Evolutionary conservation across 2,797 vertebrate genomes (phyloP).

Genomic region (Myioborus miniatus): DNA sequence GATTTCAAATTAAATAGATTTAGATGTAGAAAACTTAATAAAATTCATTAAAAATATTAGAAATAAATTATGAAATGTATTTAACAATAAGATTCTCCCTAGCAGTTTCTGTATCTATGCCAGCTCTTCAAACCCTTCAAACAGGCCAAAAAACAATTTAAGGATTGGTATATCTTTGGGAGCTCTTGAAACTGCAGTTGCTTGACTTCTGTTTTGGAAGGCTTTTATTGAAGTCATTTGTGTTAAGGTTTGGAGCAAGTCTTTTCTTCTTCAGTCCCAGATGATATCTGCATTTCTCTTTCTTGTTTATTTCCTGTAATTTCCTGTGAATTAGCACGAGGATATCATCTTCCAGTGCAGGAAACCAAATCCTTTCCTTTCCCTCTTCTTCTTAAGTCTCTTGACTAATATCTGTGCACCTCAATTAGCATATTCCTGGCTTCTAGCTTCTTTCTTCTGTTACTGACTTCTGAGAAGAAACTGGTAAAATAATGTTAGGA

Average conservation of each 20-base stretch:
- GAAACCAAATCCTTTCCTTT: not conserved
- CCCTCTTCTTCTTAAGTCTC: not conserved
- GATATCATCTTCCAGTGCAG: not conserved
- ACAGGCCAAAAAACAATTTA: not conserved
- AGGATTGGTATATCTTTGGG: not conserved
- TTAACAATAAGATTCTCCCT: not conserved
- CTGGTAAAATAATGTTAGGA: not conserved
- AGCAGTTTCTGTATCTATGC: not conserved
- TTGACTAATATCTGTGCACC: not conserved
- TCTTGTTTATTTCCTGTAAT: not conserved
- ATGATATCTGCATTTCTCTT: not conserved
- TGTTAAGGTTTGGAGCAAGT: not conserved
- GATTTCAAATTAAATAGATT: not conserved
- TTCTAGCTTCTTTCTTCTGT: not conserved
- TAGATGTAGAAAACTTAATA: not conserved
- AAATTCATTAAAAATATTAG: not conserved
- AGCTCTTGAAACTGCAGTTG: not conserved
- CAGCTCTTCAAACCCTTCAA: not conserved
- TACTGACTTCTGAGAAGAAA: not conserved
- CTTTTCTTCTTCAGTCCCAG: not conserved
- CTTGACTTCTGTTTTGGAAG: not conserved
- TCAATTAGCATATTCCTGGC: not conserved
- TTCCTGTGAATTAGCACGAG: slow-evolving; percentile 1
- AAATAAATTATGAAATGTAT: not conserved
- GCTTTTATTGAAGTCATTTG: not conserved